Evolutionary conservation across 2,888 invertebrate species (phyloP).

Genomic region (Microplitis manilae): DNA sequence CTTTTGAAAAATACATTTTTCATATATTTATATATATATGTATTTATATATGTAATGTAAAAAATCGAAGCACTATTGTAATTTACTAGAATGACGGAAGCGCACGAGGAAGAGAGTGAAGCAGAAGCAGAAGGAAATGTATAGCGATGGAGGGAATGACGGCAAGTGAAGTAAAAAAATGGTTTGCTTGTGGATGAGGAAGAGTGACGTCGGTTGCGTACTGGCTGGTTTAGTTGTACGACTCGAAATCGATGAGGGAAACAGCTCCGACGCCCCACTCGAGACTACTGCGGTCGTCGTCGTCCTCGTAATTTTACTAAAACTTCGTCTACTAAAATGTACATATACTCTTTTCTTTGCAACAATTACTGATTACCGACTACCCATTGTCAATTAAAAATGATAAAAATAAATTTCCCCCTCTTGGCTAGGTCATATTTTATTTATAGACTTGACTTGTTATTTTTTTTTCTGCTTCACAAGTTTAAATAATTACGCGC

Average conservation of each 20-base stretch:
- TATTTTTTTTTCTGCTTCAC: no score
- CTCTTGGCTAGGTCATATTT: no score
- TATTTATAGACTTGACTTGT: no score
- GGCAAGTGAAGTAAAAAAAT: background rate
- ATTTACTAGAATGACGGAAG: conserved; percentile 7
- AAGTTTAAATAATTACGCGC: no score
- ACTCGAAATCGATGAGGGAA: conserved; percentile 42
- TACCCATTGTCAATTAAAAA: no score
- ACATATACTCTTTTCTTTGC: no score
- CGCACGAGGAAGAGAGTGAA: conserved; percentile 8
- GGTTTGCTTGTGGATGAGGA: background rate
- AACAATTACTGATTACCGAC: no score
- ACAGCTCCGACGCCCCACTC: conserved; percentile 43
- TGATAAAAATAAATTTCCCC: no score
- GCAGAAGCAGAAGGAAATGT: background rate
- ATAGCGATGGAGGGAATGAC: background rate
- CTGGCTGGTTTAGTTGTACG: conserved; percentile 29
- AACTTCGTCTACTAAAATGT: no score
- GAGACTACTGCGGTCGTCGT: conserved; percentile 38
- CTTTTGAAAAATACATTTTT: background rate
- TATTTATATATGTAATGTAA: background rate
- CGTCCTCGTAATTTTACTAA: conserved; percentile 15
- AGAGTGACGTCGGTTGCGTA: conserved; percentile 24
- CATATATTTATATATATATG: no score
- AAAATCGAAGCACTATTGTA: background rate